A percentile compares a stretch with the other conserved stretches of the same genome.
Evolutionary conservation across 1,140 invertebrate species (phyloP).

Genomic region (Apis florea): DNA sequence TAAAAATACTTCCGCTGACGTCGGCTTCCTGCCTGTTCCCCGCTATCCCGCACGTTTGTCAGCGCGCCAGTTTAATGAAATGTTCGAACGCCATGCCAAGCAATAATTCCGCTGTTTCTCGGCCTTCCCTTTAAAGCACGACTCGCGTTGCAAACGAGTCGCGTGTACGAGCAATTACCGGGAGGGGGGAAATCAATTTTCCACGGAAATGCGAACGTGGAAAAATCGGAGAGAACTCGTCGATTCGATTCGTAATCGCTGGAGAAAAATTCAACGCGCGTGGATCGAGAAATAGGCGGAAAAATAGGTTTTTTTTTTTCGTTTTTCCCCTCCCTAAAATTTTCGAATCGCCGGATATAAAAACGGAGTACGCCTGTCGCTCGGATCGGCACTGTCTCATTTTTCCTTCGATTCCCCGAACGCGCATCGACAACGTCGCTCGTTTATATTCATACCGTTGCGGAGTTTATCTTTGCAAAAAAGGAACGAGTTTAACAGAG

Average conservation of each 20-base stretch:
- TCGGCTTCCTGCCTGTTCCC: constrained; percentile 57
- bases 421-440: background rate
- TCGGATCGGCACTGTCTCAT: background rate
- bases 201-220: background rate
- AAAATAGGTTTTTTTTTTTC: background rate
- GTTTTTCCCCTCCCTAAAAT: no score
- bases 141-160: background rate
- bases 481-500: background rate
- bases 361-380: constrained; percentile 13
- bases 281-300: background rate
- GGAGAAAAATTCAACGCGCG: background rate
- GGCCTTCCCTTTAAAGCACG: background rate
- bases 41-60: constrained; percentile 63
- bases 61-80: constrained; percentile 44
- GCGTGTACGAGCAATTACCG: background rate
- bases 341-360: background rate
- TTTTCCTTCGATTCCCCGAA: constrained; percentile 1
- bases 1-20: constrained; percentile 68
- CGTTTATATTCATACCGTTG: constrained; percentile 27
- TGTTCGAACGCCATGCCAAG: constrained; percentile 32
- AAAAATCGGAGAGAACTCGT: background rate
- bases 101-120: constrained; percentile 20
- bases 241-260: background rate
- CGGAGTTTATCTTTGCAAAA: constrained; percentile 35
- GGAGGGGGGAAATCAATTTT: background rate